Evolutionary conservation across 2,888 invertebrate species (phyloP), one percentile per base, ranked within the genome.

Genomic region (Eupelmus urozonus): DNA sequence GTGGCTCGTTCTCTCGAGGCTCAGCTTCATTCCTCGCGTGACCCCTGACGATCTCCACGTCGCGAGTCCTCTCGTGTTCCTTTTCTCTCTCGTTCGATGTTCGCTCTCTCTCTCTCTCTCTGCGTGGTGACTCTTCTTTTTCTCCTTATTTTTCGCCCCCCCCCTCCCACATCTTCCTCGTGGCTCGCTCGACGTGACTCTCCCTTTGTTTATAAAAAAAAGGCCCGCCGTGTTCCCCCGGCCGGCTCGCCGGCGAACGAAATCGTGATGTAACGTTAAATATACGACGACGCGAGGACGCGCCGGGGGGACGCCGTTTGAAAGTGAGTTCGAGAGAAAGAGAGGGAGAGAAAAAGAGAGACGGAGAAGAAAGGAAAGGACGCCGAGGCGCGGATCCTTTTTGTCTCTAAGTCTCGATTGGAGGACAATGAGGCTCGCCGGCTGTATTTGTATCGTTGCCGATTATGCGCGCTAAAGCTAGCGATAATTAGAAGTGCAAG

Each of bases 251-350:
- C 59, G 74, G 60, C 60, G 66, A 74, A 66, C 49, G 29, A 69
- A 75, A 75, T 75, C 75, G 75, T 75, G 67, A 75, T 67, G 67
- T 62, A 69, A 75, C 62, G 60, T 60, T 59, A 57, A 63, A 53
- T 59, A 66, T 49, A 66, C 45, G 59, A 66, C 20, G 57, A 18
- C 42, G 20, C 11, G 40, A 34, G 25, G 53, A 40, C 62, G 23
- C 40, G 34, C 34, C 34, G 34, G 3, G 9, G 9, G 9, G 9
- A 9, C 34, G 34, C 34, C 29, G 45, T 55, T 59, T 55, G 67
- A 75, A 75, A 75, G 75, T 75, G 75, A 66, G 60, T 67, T 66
- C 34, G 34, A 34, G 34, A 9, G 9, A 9, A 34, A 34, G 34
- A 34, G 9, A 34, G 34, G 34, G 9, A 34, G 9, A 34, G 9